A percentile compares a stretch with the other conserved stretches of the same genome.
These are phyloP conservation scores for Lates calcarifer DNA, from an alignment of 2,113 vertebrate species.

Conservation along the genomic window DNA sequence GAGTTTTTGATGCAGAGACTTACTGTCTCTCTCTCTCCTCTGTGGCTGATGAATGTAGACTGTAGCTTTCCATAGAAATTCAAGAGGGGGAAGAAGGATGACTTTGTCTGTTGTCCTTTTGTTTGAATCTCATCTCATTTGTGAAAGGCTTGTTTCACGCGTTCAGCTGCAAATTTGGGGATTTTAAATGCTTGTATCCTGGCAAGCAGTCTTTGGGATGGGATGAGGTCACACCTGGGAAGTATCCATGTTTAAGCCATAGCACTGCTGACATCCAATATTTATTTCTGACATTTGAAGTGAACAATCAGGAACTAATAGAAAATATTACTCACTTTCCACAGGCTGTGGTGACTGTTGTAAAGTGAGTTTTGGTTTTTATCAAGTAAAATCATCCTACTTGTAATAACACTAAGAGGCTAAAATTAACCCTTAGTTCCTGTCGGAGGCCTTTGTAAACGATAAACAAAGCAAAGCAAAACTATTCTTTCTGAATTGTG, in stretches of 20 bases:
- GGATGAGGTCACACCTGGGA: rapidly evolving
- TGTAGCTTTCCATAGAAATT: background rate
- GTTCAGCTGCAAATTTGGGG: background rate
- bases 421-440: background rate
- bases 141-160: background rate
- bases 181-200: background rate
- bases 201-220: background rate
- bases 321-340: background rate
- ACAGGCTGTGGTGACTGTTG: background rate
- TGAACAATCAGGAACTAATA: background rate
- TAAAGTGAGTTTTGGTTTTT: too few relatives aligned
- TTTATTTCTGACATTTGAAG: background rate
- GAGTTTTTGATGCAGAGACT: background rate
- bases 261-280: background rate
- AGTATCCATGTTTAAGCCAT: background rate
- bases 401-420: background rate
- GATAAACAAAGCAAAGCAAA: background rate
- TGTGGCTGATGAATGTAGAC: background rate
- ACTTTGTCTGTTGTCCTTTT: background rate
- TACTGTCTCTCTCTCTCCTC: conserved; percentile 1
- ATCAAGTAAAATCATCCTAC: background rate
- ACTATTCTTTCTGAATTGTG: background rate
- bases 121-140: background rate
- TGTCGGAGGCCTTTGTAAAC: background rate
- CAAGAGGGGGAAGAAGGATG: background rate